phyloP scores from a whole-genome alignment of 2,797 vertebrate genomes.

The Eulemur albifrons region DNA sequence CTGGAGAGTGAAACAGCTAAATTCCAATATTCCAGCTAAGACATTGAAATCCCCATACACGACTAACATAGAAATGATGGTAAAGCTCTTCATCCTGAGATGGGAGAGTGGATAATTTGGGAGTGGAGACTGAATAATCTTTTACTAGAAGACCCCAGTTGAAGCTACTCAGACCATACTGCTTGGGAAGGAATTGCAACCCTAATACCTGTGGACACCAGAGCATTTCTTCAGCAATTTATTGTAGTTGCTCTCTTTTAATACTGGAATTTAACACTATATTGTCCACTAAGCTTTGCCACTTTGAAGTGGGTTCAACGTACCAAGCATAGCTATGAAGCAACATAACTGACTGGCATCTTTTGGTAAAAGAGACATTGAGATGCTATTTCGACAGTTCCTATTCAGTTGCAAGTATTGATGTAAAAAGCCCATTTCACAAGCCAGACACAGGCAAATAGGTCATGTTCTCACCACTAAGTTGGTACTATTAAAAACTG shows the following conservation, averaged over 20 bases:
- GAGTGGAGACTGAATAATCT: background rate
- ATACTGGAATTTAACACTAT: background rate
- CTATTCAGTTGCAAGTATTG: background rate
- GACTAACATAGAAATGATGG: background rate
- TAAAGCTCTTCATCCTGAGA: background rate
- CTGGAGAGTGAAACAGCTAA: background rate
- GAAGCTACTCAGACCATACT: background rate
- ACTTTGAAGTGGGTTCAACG: background rate
- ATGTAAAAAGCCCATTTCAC: background rate
- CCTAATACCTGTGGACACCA: background rate
- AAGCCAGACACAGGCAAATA: background rate
- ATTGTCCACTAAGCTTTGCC: background rate
- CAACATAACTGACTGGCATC: background rate
- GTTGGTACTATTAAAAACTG: background rate
- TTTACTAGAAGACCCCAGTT: background rate
- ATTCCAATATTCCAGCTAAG: background rate
- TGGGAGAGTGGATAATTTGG: background rate
- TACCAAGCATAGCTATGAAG: background rate
- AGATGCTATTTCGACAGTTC: background rate
- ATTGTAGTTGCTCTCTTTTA: background rate
- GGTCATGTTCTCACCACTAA: background rate
- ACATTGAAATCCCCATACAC: background rate
- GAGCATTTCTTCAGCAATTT: background rate
- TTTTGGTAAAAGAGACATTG: background rate
- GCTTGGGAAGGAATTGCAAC: background rate